Base-by-base conservation (phyloP, 1,140 invertebrate genomes). In the Dendrolimus kikuchii region DNA sequence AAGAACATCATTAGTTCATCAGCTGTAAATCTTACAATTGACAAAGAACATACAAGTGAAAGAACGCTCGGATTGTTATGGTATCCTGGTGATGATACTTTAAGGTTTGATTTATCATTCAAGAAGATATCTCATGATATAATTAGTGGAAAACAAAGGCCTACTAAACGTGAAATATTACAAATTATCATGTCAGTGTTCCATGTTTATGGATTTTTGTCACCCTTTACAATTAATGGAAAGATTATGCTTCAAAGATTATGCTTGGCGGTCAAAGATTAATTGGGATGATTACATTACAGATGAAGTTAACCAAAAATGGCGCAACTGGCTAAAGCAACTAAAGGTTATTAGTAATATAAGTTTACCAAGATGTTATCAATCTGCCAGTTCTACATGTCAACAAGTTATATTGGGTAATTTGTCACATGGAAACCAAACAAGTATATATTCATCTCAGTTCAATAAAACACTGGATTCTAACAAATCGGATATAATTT, bases 191-290 rank as follows among this genome's bases (percentile, higher is more conserved):
- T n/a, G n/a, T n/a, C n/a, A n/a, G n/a, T n/a, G n/a, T n/a, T n/a
- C n/a, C n/a, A n/a, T n/a, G n/a, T n/a, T n/a, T n/a, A n/a, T n/a
- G n/a, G n/a, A n/a, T n/a, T n/a, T n/a, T n/a, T n/a, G 58, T 40
- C 56, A 1, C 59, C 63, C 9, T 55, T 62, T 23, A 64, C 57
- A 6, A 60, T 64, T 38, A 38, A 57, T 6, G 62, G 54, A 3
- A 47, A 47, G 49, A 64, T 63, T 2, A 40, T 59, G 23, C 23
- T 63, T 4, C 57, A 59, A 41, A 45, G n/a, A n/a, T n/a, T n/a
- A 59, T 9, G 57, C 57, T 4, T 60, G 57, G 55, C 52, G 49
- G n/a, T 39, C 23, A 38, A 60, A 55, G 6, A 57, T 64, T 5
- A 39, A 37, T 7, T 60, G 49, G 57, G 57, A 64, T 39, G 52